Evolutionary conservation across 2,797 vertebrate genomes (phyloP).

Genomic region (Echeneis naucrates): DNA sequence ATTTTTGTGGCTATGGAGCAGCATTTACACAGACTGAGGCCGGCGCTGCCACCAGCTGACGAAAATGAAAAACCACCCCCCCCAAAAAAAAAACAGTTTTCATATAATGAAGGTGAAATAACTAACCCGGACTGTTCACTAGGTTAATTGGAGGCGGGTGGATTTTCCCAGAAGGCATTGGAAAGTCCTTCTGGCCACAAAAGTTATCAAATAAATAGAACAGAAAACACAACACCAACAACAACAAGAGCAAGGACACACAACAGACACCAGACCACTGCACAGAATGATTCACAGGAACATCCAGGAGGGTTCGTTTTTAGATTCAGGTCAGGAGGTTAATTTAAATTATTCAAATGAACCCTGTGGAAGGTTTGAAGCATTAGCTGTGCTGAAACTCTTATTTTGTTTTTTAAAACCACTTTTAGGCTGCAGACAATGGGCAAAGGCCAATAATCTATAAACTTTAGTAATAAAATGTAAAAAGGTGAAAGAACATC

Average conservation of each 20-base stretch:
- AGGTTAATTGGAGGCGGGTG: constrained; percentile 14
- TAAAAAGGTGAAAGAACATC: too few species aligned
- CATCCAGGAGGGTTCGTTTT: not conserved
- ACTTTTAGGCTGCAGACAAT: too few species aligned
- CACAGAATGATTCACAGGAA: constrained; percentile 12
- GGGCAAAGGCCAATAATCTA: too few species aligned
- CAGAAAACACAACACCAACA: not conserved
- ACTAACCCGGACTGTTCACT: not conserved
- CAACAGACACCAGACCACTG: not conserved
- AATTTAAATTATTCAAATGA: not conserved
- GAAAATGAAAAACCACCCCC: too few species aligned
- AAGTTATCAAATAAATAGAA: constrained; percentile 4
- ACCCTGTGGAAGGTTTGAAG: not conserved
- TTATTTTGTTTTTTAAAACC: not conserved
- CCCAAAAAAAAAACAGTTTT: not conserved
- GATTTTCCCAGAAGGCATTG: constrained; percentile 1
- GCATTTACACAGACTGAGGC: constrained; percentile 15
- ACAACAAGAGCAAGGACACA: constrained; percentile 2
- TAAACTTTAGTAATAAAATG: too few species aligned
- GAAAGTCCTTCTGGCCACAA: not conserved
- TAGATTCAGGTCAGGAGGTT: not conserved
- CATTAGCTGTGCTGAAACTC: not conserved
- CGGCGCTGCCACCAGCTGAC: constrained; percentile 2
- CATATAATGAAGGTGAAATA: constrained; percentile 13
- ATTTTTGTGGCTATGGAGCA: constrained; percentile 9